Base-by-base conservation (phyloP, 2,797 vertebrate genomes). In the Pipistrellus nathusii region DNA sequence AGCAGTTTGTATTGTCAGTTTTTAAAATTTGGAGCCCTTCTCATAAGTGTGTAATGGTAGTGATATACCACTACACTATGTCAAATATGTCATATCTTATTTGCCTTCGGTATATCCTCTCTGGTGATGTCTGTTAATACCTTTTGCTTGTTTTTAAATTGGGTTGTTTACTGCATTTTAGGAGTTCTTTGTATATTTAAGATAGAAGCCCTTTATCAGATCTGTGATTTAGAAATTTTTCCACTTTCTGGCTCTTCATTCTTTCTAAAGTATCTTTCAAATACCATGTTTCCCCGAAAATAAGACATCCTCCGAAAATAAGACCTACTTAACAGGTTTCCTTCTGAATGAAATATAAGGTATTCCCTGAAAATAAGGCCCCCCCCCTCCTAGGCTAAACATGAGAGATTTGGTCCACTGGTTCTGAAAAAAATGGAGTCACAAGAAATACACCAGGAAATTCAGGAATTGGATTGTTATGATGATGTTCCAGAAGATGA, bases 261-360 rank as follows among this genome's bases (percentile, higher is more conserved):
- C 30, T 90, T 81, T 86, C n/a, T 57, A 44, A 78, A n/a, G 48
- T 72, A 41, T 68, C 68, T 90, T 80, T 57, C 57, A 90, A 73
- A 90, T 46, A 41, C 38, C 6, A 6, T 41, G 38, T 41, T 41
- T 41, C 38, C 38, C 38, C 38, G 6, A 41, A 41, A 41, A 41
- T 41, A 38, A 38, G 38, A 41, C 38, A 41, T 41, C 38, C 38
- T 41, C 38, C 38, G 6, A 41, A 41, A 41, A 41, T 41, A 41
- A 41, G 38, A 41, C 38, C 38, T 41, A 41, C 38, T 41, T 41
- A 41, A 41, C 38, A 41, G 38, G 38, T 41, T 41, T 41, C 38
- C 38, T 41, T 41, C 38, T 41, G 38, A 38, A 5, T 38, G 38
- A 41, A 41, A 41, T 41, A 41, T 41, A 41, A 41, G 6, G 38